Evolutionary conservation across 2,888 invertebrate genomes (phyloP).

Genomic region (Tuberolachnus salignus): DNA sequence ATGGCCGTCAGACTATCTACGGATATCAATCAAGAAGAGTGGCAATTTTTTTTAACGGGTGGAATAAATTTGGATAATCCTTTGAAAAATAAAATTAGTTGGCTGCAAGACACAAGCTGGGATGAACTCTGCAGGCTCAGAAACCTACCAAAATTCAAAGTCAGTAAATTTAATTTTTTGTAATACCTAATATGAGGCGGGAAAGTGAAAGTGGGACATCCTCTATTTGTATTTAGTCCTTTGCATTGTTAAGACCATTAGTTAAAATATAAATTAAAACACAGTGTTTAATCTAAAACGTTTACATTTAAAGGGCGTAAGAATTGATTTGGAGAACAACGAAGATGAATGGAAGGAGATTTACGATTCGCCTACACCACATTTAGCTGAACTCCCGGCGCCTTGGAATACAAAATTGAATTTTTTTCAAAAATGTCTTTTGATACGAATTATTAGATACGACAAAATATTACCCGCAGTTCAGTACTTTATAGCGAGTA

Average conservation of each 20-base stretch:
- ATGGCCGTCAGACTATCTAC: constrained; percentile 59
- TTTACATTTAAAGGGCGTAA: constrained; percentile 63
- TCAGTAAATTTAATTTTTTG: constrained; percentile 52
- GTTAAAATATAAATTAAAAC: too few relatives aligned
- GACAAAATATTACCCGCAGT: constrained; percentile 87
- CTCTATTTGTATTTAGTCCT: too few relatives aligned
- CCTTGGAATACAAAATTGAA: constrained; percentile 72
- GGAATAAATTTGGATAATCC: constrained; percentile 83
- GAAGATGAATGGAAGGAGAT: constrained; percentile 70
- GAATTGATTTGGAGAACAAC: constrained; percentile 66
- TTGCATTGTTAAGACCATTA: too few relatives aligned
- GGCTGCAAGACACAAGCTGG: constrained; percentile 80
- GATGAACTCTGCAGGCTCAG: constrained; percentile 76
- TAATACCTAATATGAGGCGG: too few relatives aligned
- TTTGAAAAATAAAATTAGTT: constrained; percentile 68
- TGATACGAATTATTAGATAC: constrained; percentile 76
- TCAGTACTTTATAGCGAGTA: constrained; percentile 73
- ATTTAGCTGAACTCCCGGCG: constrained; percentile 68
- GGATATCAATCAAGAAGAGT: constrained; percentile 70
- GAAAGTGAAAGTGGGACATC: too few relatives aligned
- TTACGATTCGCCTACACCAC: constrained; percentile 71
- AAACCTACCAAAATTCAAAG: constrained; percentile 62
- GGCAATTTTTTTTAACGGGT: constrained; percentile 87
- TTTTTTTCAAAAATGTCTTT: constrained; percentile 74
- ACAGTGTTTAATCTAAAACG: too few relatives aligned